Evolutionary conservation across 1,140 invertebrate genomes (phyloP), one percentile per base, ranked within the genome.

Genomic region (Orchesella cincta): DNA sequence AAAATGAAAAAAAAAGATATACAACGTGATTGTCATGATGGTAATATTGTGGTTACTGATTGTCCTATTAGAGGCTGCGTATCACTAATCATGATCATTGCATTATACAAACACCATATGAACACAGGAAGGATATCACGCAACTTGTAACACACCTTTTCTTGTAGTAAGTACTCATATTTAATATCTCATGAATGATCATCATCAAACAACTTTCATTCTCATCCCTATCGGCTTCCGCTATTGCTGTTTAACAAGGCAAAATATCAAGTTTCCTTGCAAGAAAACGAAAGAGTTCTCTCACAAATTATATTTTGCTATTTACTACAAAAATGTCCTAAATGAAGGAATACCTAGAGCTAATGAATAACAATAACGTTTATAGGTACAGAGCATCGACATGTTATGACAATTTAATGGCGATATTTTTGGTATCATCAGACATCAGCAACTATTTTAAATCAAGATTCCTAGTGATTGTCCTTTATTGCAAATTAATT

Each of bases 191-290:
- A 46, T 8, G 8, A 46, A 12, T 20, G 39, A 12, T 62, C 54
- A 16, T 33, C 29, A 67, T 67, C 62, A 31, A 18, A 67, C 62
- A 67, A 67, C 62, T 67, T 67, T 67, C 62, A 67, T 67, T 31
- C 62, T 8, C 29, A 67, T 67, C 26, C 62, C 62, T 67, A 31
- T 67, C 62, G 14, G 31, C 62, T 67, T 67, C 62, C 62, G 62
- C 33, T 67, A 18, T 33, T 31, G 1, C 23, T 31, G 26, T 29
- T 33, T 2, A 33, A 67, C 26, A 31, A 67, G 12, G 54, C 23
- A 12, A 8, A 12, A 46, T 12, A 57, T 5, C 12, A 57, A 57
- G 26, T 57, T 57, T 5, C 26, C 54, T 57, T 26, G 14, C n/a
- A 26, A 57, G 54, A 57, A 57, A 57, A 57, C 54, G 62, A 67